Evolutionary conservation across 2,113 vertebrate species (phyloP).

Genomic region (Ranitomeya imitator): DNA sequence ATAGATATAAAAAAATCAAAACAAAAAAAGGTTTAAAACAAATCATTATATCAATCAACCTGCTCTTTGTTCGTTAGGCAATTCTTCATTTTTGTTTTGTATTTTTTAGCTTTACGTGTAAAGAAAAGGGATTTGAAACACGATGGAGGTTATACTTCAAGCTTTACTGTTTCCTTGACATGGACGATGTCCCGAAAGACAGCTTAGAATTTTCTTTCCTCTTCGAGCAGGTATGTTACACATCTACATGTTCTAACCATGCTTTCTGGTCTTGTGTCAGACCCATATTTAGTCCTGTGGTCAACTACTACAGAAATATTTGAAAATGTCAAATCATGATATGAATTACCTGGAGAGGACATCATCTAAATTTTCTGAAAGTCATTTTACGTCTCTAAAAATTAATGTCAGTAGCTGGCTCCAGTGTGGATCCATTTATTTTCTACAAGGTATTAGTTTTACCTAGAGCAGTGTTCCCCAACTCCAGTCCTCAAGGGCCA

Average conservation of each 20-base stretch:
- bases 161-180: constrained; percentile 87
- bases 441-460: too few relatives aligned
- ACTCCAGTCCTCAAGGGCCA: too few relatives aligned
- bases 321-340: neutral
- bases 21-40: too few relatives aligned
- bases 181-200: constrained; percentile 82
- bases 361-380: neutral
- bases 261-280: neutral
- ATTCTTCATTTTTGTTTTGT: neutral
- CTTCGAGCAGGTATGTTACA: constrained; percentile 85
- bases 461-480: too few relatives aligned
- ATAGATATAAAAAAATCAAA: too few relatives aligned
- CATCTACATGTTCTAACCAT: neutral
- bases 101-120: constrained; percentile 71
- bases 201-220: constrained; percentile 89
- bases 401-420: neutral
- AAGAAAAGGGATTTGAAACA: constrained; percentile 73
- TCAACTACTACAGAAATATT: neutral
- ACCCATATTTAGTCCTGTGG: neutral
- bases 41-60: too few relatives aligned
- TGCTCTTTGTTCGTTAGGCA: neutral
- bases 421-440: too few relatives aligned
- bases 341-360: neutral
- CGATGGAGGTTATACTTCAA: constrained; percentile 87
- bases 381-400: neutral